These are phyloP conservation scores for Tenthredo amoena DNA, from an alignment of 2,888 invertebrate genomes.

Conservation along the genomic window DNA sequence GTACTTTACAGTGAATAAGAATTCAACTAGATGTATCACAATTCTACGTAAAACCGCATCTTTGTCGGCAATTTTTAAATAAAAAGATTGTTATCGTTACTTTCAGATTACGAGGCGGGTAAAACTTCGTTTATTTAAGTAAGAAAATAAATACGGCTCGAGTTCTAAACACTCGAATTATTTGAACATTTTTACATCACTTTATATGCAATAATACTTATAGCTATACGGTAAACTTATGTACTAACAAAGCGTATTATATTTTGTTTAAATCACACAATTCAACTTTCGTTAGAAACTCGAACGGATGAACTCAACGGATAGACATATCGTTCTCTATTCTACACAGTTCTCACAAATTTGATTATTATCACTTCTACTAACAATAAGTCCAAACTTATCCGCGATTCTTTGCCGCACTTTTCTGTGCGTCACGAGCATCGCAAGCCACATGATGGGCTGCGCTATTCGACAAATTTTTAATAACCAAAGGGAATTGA, in stretches of 20 bases:
- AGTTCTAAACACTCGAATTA: not conserved
- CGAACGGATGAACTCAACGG: not conserved
- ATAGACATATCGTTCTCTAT: not conserved
- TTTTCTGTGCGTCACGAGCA: constrained; percentile 58
- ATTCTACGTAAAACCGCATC: not conserved
- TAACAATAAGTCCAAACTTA: not conserved
- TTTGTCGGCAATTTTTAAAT: not conserved
- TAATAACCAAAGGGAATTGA: constrained; percentile 64
- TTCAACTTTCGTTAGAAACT: not conserved
- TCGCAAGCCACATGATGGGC: constrained; percentile 66
- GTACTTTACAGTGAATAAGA: not conserved
- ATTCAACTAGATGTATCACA: not conserved
- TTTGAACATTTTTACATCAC: not conserved
- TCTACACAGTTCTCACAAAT: not conserved
- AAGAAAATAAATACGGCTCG: not conserved
- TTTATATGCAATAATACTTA: not conserved
- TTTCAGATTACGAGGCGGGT: not conserved
- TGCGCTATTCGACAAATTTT: constrained; percentile 67
- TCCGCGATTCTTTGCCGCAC: constrained; percentile 52
- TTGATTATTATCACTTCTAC: constrained; percentile 34
- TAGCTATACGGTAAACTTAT: not conserved
- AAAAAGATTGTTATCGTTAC: not conserved
- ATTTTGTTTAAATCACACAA: not conserved
- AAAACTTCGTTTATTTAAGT: not conserved
- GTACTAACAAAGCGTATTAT: not conserved